Evolutionary conservation across 2,888 invertebrate species (phyloP).

Genomic region (Drosophila mimica): DNA sequence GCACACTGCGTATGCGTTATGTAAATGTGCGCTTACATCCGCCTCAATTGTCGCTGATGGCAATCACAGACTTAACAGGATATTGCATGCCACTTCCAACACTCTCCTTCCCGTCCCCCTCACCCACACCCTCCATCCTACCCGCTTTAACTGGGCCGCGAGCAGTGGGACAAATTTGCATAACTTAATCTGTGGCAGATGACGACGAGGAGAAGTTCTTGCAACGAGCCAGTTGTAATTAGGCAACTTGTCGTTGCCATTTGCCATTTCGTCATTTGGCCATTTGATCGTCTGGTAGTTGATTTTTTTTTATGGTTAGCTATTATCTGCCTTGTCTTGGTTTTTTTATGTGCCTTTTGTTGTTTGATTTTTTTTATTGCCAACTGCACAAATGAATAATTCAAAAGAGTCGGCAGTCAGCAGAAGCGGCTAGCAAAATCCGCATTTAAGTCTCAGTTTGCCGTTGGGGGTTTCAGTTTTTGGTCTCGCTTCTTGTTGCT

Average conservation of each 20-base stretch:
- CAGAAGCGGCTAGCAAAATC: slow-evolving; percentile 43
- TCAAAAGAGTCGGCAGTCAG: slow-evolving; percentile 50
- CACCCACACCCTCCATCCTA: too few species aligned
- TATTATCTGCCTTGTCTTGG: slow-evolving; percentile 2
- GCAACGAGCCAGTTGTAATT: slow-evolving; percentile 50
- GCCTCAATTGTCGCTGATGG: slow-evolving; percentile 32
- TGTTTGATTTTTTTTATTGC: slow-evolving; percentile 17
- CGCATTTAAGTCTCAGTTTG: slow-evolving; percentile 46
- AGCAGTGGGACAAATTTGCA: slow-evolving; percentile 25
- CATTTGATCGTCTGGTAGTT: slow-evolving; percentile 13
- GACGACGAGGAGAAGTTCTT: background rate
- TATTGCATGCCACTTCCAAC: background rate
- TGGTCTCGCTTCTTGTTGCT: slow-evolving; percentile 31
- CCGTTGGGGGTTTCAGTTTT: slow-evolving; percentile 35
- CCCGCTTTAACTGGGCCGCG: slow-evolving; percentile 6
- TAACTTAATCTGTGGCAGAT: slow-evolving; percentile 16
- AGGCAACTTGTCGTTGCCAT: slow-evolving; percentile 69
- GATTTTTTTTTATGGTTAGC: slow-evolving; percentile 22
- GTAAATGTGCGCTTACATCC: slow-evolving; percentile 31
- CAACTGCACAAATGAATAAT: slow-evolving; percentile 63
- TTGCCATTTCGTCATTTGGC: slow-evolving; percentile 40
- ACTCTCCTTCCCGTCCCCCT: too few species aligned
- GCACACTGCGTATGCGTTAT: slow-evolving; percentile 42
- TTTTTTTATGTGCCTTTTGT: slow-evolving; percentile 52
- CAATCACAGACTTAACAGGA: slow-evolving; percentile 31